These are phyloP conservation scores for Ia io DNA, from an alignment of 2,113 vertebrate genomes.

Conservation along the genomic window DNA sequence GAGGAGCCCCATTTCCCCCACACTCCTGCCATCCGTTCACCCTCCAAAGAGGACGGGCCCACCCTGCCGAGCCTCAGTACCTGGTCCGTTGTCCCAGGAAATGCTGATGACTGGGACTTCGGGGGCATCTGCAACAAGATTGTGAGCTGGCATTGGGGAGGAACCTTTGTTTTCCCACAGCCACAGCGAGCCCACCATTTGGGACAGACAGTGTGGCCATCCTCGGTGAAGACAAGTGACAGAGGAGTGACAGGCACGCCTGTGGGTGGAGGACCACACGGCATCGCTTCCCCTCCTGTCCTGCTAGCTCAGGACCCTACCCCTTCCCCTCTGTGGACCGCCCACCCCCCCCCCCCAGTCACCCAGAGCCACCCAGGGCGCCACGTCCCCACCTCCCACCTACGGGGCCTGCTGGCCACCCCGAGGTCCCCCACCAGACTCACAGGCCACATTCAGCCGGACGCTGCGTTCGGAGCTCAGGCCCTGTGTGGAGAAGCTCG, in stretches of 20 bases:
- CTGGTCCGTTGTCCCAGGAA: background rate
- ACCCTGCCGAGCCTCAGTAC: background rate
- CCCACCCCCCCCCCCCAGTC: background rate
- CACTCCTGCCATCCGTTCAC: background rate
- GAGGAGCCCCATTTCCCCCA: rapidly evolving
- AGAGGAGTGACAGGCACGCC: background rate
- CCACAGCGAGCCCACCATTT: background rate
- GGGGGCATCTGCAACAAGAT: constrained; percentile 59
- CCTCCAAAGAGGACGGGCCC: background rate
- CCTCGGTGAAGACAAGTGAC: background rate
- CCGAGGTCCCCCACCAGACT: background rate
- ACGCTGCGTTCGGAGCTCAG: rapidly evolving
- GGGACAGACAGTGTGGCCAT: background rate
- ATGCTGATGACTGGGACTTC: background rate
- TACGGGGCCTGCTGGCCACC: rapidly evolving
- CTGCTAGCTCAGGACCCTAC: rapidly evolving
- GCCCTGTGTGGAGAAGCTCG: background rate
- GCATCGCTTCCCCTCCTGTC: background rate
- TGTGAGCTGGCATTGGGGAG: background rate
- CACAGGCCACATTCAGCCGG: constrained; percentile 30
- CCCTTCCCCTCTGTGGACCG: background rate
- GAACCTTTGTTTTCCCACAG: background rate
- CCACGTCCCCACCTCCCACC: rapidly evolving
- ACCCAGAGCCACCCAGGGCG: no score
- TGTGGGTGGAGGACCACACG: rapidly evolving